Evolutionary conservation across 2,113 vertebrate species (phyloP).

Genomic region (Pluvianellus socialis): DNA sequence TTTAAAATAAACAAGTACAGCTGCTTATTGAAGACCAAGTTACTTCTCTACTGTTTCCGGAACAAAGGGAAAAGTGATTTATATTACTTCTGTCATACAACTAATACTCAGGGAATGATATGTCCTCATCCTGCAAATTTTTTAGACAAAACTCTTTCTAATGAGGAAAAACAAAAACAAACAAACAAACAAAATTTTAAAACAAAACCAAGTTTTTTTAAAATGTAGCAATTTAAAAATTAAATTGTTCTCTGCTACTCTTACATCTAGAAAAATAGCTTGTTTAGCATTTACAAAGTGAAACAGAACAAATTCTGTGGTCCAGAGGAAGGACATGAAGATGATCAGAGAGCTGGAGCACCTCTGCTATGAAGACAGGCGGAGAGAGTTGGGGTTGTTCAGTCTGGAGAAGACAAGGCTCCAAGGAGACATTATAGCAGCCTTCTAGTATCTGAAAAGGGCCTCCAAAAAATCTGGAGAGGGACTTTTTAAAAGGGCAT

Average conservation of each 20-base stretch:
- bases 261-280: background rate
- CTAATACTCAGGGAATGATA: background rate
- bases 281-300: background rate
- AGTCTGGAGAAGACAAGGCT: too few relatives aligned
- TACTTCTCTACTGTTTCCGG: background rate
- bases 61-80: background rate
- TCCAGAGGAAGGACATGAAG: too few relatives aligned
- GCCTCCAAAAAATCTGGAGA: too few relatives aligned
- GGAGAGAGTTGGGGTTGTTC: too few relatives aligned
- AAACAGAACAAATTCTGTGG: background rate
- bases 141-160: background rate
- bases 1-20: background rate
- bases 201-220: background rate
- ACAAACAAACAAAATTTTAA: background rate
- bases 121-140: background rate
- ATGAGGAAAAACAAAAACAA: background rate
- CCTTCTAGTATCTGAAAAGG: too few relatives aligned
- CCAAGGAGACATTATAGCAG: too few relatives aligned
- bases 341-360: too few relatives aligned
- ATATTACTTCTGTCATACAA: background rate
- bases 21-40: background rate
- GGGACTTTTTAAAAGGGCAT: too few relatives aligned
- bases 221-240: background rate
- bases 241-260: background rate
- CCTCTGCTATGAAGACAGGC: too few relatives aligned